Evolutionary conservation across 2,888 invertebrate species (phyloP), one percentile per base, ranked within the genome.

Genomic region (Drosophila paranaensis): DNA sequence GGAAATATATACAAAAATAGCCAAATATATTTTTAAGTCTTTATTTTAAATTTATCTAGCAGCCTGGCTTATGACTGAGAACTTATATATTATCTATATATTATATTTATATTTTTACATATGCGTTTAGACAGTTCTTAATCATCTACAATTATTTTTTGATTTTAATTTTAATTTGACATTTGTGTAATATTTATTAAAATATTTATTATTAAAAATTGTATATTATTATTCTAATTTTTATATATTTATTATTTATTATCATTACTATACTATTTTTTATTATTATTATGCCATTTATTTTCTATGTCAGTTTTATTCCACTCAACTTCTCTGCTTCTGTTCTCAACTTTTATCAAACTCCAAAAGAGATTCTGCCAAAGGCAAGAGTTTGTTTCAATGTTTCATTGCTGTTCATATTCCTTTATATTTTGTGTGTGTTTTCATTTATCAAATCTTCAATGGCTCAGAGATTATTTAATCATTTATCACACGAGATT

Each of bases 401-500:
- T 35, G 33, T 54, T 25, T 33, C 11, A 10, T 16, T 20, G 13
- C 14, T 37, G n/a, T 11, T 25, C 35, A 25, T 42, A 25, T 43
- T 61, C 4, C 4, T 6, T 10, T 43, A 20, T 3, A 27, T 37
- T 11, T 35, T 40, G 3, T 37, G 4, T 37, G 4, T 57, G 48
- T 54, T 53, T 66, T 57, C 40, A 54, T 40, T 40, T 54, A 25
- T 27, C 37, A 54, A 54, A 6, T 69, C 27, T 69, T 60, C 45
- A 67, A 42, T 42, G 67, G n/a, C 65, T 46, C 54, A 50, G 6
- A 62, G 62, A 70, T 70, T 70, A 61, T 71, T 62, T 71, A 16
- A 63, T 71, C 71, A 71, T 71, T 71, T 71, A 71, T 71, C 71
- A 71, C 37, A 56, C 45, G 14, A 71, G 71, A 63, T 58, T 71